Base-by-base conservation (phyloP, 2,113 vertebrate genomes). In the Myocastor coypus region DNA sequence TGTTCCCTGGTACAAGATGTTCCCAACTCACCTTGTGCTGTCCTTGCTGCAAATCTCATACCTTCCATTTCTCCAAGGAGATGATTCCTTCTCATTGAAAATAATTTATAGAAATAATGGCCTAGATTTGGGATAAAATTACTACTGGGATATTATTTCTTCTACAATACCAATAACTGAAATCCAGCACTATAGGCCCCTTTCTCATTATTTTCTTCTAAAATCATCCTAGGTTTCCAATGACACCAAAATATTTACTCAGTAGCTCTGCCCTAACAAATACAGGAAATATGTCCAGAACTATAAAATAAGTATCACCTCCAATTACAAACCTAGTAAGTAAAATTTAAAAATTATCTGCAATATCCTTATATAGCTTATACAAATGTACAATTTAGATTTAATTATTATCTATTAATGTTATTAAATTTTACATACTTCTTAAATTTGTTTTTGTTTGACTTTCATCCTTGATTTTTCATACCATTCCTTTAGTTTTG, bases 331-430 rank as follows among this genome's bases (percentile, higher is more conserved):
- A 84, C n/a, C 30, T 87, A 90, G 3, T 34, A 75, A 66, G 40
- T 80, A 92, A 82, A 91, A 85, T 34, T 87, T 7, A 80, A 94
- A 93, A 92, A 63, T 92, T 83, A 83, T 40, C 82, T 91, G 16
- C 5, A 77, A n/a, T 26, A 11, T 40, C 64, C 4, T 97, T 85
- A 52, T 61, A 61, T 19, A 22, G 11, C 32, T 12, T 50, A 83
- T 10, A 59, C 55, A 63, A 37, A 42, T n/a, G 9, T 73, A 37
- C 11, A 83, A 20, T 61, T 52, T 61, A 88, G 26, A 87, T 84
- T 82, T 84, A 61, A 46, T 73, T 84, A 5, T 91, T 81, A 83
- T 78, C 75, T 61, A 22, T 92, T 42, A 3, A 50, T 64, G 63
- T 77, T 71, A 63, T 63, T 78, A 86, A 86, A 83, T 83, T 92